Base-by-base conservation (phyloP, 2,888 invertebrate species). In the Xanthia icteritia region DNA sequence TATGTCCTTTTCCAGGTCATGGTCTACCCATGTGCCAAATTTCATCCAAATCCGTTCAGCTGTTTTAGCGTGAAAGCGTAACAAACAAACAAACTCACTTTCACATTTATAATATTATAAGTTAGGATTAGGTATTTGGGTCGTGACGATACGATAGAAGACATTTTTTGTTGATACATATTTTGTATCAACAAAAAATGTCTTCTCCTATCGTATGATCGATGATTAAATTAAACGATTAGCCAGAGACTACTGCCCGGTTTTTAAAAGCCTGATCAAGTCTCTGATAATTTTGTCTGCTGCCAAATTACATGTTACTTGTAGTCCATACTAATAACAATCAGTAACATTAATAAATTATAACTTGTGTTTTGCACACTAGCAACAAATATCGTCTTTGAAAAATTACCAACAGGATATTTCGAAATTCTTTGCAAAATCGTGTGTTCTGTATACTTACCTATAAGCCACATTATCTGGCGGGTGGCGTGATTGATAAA, bases 401-500 rank as follows among this genome's bases (percentile, higher is more conserved):
- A 31, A 8, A 51, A 15, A 17, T 31, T 51, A 23, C 23, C 15
- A 9, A 51, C 23, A 31, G 1, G 17, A n/a, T 5, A n/a, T 36
- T n/a, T 36, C 27, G 2, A 13, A 48, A 31, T 31, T 67, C 51
- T 36, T 51, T 51, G 54, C 51, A 54, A 51, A 51, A 17, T 54
- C 11, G 17, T n/a, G n/a, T 68, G 23, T 54, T 54, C 23, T 23
- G 9, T 67, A 17, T 31, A 20, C 13, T 45, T 27, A 27, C 45
- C 27, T 67, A 31, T 63, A 51, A 58, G 67, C 17, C 17, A 51
- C 42, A 51, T 68, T 76, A 79, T 82, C 79, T 8, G 1, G 0
- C 2, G 5, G 4, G 17, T 79, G 64, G 51, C 77, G 58, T 79
- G 83, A 82, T 67, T 36, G 79, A 82, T 79, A 64, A 82, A 82